Evolutionary conservation across 2,113 vertebrate genomes (phyloP).

Genomic region (Leucopternis melanops): DNA sequence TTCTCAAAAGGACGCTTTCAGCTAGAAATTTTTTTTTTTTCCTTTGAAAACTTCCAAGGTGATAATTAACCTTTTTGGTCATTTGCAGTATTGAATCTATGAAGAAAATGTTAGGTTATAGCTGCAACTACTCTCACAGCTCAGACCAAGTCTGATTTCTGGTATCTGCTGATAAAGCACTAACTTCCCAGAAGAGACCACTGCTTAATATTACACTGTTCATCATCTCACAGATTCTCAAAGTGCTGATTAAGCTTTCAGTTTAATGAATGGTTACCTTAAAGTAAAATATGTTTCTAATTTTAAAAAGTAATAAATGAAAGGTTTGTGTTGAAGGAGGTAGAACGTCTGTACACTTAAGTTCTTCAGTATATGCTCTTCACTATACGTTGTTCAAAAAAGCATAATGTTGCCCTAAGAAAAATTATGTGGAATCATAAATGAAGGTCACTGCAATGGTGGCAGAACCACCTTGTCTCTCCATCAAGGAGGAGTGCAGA

Average conservation of each 20-base stretch:
- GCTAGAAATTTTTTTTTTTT: not conserved
- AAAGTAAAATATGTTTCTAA: not conserved
- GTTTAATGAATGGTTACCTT: not conserved
- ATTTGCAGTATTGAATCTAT: not conserved
- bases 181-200: not conserved
- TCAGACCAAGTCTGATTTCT: not conserved
- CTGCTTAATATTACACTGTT: not conserved
- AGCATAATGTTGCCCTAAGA: not conserved
- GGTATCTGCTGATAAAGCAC: not conserved
- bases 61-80: not conserved
- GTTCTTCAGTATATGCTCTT: not conserved
- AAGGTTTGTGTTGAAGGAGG: not conserved
- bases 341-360: not conserved
- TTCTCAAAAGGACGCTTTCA: too few species aligned
- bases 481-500: not conserved
- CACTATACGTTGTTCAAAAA: not conserved
- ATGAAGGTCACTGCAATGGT: not conserved
- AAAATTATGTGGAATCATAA: not conserved
- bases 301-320: not conserved
- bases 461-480: not conserved
- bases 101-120: not conserved
- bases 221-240: not conserved
- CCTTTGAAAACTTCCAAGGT: not conserved
- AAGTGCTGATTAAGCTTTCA: not conserved
- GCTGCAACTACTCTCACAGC: not conserved